Evolutionary conservation across 2,797 vertebrate genomes (phyloP).

Genomic region (Diglossa cyanea): DNA sequence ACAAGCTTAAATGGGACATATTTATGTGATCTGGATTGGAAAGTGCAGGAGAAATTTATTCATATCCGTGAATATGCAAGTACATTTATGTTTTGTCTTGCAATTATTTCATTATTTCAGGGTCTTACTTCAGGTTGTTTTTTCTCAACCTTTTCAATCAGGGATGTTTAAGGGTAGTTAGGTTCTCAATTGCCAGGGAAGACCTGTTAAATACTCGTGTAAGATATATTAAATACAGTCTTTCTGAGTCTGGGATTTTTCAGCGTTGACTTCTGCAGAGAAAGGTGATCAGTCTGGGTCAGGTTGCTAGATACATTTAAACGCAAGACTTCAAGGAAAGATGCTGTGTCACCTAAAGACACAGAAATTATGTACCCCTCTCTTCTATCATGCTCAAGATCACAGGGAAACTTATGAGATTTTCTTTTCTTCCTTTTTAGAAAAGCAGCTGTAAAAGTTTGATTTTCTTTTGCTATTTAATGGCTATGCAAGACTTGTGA

Average conservation of each 20-base stretch:
- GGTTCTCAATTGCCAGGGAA: background rate
- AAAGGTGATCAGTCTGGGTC: background rate
- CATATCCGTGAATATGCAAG: background rate
- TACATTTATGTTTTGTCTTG: background rate
- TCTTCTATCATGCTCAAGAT: background rate
- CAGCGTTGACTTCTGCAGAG: background rate
- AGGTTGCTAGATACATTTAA: background rate
- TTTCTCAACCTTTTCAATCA: background rate
- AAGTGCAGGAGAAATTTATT: background rate
- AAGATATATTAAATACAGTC: background rate
- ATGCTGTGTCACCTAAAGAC: background rate
- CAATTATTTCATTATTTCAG: background rate
- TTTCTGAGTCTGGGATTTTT: background rate
- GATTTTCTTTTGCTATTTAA: constrained; percentile 5
- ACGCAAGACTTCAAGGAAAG: background rate
- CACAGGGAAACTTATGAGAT: background rate
- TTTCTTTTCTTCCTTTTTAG: background rate
- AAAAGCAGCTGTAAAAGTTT: background rate
- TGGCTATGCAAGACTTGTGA: background rate
- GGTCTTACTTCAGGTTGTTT: background rate
- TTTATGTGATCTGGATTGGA: background rate
- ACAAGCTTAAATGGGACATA: background rate
- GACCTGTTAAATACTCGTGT: background rate
- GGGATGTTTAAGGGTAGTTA: background rate
- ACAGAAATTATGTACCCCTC: background rate